Evolutionary conservation across 2,113 vertebrate species (phyloP).

Genomic region (Planiliza haematocheilus): DNA sequence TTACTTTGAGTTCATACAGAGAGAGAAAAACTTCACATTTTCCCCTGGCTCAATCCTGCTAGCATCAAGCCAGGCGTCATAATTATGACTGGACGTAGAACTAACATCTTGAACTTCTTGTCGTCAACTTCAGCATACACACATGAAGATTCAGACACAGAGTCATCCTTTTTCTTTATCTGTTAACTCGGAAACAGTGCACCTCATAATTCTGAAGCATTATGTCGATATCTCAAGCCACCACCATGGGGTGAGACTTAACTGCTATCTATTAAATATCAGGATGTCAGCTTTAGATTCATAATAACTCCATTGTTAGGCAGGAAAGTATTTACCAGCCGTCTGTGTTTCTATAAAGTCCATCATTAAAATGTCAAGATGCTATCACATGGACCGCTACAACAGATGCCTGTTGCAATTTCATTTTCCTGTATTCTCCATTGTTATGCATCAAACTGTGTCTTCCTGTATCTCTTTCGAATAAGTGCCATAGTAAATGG

Average conservation of each 20-base stretch:
- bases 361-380: slow-evolving; percentile 46
- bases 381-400: slow-evolving; percentile 16
- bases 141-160: neutral
- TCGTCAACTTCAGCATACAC: no score
- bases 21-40: no score
- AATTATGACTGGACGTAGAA: no score
- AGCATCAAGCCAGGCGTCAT: no score
- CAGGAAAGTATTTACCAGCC: neutral
- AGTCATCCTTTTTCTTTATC: neutral
- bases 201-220: neutral
- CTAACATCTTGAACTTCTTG: no score
- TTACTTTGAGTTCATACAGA: no score
- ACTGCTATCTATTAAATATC: slow-evolving; percentile 12
- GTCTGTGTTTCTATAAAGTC: slow-evolving; percentile 15
- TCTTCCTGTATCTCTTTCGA: neutral
- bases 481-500: neutral
- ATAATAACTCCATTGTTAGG: slow-evolving; percentile 15
- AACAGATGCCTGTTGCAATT: neutral
- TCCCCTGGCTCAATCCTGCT: no score
- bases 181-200: neutral
- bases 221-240: neutral
- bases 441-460: slow-evolving; percentile 8
- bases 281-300: slow-evolving; percentile 21
- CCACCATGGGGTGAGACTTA: neutral
- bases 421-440: slow-evolving; percentile 15